phyloP scores from a whole-genome alignment of 2,888 invertebrate genomes.

The Urechis unicinctus region DNA sequence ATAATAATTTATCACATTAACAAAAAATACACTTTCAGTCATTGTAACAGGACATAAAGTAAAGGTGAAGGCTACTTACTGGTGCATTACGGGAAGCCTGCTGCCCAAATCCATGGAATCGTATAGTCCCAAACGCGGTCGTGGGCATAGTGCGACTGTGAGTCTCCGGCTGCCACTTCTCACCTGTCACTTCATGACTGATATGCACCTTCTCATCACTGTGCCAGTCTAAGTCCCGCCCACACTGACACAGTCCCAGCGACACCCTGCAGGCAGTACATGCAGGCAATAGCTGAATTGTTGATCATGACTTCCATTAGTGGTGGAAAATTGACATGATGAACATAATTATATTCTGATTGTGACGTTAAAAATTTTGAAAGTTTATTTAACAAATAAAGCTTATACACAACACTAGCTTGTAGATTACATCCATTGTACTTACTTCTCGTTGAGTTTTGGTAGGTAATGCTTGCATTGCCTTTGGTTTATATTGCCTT shows the following conservation, averaged over 20 bases:
- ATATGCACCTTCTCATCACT: constrained; percentile 5
- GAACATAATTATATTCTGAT: no score
- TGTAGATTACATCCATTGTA: no score
- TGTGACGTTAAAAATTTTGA: no score
- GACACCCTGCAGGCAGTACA: no score
- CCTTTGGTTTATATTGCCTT: no score
- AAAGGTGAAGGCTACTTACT: constrained; percentile 22
- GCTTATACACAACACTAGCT: no score
- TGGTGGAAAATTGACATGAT: no score
- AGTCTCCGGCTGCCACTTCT: constrained; percentile 28
- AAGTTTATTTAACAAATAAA: no score
- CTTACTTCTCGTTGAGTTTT: no score
- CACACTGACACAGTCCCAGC: constrained; percentile 30
- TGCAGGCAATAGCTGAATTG: no score
- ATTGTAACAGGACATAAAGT: not conserved
- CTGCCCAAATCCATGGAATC: constrained; percentile 42
- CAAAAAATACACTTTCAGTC: not conserved
- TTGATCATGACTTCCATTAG: no score
- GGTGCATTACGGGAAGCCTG: constrained; percentile 32
- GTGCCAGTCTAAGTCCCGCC: constrained; percentile 24
- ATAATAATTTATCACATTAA: not conserved
- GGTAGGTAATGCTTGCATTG: no score
- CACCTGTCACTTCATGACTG: not conserved
- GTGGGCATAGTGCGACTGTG: constrained; percentile 25
- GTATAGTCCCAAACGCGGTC: constrained; percentile 36